These are phyloP conservation scores for Crotalus adamanteus DNA, from an alignment of 2,797 vertebrate species.

Conservation along the genomic window DNA sequence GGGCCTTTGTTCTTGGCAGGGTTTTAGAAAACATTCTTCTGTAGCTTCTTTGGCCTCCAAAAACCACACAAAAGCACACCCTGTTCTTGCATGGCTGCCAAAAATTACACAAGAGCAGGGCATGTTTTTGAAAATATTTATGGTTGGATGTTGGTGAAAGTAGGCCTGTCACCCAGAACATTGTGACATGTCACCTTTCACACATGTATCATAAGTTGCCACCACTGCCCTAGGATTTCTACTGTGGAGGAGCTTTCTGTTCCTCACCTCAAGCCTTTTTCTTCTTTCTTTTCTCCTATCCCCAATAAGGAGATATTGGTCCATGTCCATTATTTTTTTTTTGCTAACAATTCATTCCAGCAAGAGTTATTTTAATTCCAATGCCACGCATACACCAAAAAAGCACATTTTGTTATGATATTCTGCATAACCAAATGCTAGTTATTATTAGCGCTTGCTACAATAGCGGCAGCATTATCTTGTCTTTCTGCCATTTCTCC, in stretches of 20 bases:
- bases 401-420: conserved; percentile 4
- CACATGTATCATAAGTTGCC: no score
- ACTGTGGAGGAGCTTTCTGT: neutral
- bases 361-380: neutral
- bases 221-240: no score
- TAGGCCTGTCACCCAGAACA: no score
- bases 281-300: neutral
- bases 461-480: neutral
- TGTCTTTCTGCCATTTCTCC: conserved; percentile 4
- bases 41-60: no score
- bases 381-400: neutral
- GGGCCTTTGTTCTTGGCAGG: no score
- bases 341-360: neutral
- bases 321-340: neutral
- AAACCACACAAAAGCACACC: no score
- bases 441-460: conserved; percentile 15
- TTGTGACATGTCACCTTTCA: no score
- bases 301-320: neutral
- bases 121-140: no score
- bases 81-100: no score
- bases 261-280: neutral
- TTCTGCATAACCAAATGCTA: conserved; percentile 16
- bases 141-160: no score
- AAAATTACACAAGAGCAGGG: no score
- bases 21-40: no score